Evolutionary conservation across 2,888 invertebrate genomes (phyloP), one percentile per base, ranked within the genome.

Genomic region (Pachliopta kotzebuea): DNA sequence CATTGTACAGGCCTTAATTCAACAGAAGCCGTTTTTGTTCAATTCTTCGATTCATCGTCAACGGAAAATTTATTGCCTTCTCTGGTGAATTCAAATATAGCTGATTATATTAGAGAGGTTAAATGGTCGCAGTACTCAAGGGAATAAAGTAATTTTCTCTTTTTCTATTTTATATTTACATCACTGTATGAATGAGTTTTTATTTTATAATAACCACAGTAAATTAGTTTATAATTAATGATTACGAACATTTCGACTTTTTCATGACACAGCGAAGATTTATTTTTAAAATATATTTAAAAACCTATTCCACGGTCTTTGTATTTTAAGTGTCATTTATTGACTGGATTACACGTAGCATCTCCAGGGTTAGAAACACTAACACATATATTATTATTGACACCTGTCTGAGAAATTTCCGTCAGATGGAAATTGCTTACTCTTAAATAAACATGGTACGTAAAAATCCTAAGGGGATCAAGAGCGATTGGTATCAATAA

Each of bases 21-120:
- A 85, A 86, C 85, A 85, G 83, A 85, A 85, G 78, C 81, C 84
- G 87, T 88, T 91, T 90, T 89, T 90, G 90, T 91, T 89, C 90
- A 86, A 88, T 89, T 89, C 90, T 88, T 88, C 85, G 86, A 82
- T 84, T 86, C 81, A 82, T 86, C 85, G 85, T 90, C 88, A 89
- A 89, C 88, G 83, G 87, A 74, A 85, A 90, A 90, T 90, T 90
- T 90, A 90, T 90, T 85, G 83, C 88, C 80, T 76, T 77, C 80
- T 80, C 81, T 79, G 79, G 81, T 81, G 83, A 85, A 90, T 89
- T 89, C 84, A 86, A 90, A 90, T 90, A 88, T 85, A 83, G 78
- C 74, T 85, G 87, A 88, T 88, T 88, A 87, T 87, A 85, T 83
- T 82, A 73, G 74, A 77, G 79, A 79, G 83, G 80, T 80, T 84